A percentile compares a stretch with the other conserved stretches of the same genome.
Evolutionary conservation across 92 coral and sea anemone genomes (phyloP).

Genomic region (Porites rus): DNA sequence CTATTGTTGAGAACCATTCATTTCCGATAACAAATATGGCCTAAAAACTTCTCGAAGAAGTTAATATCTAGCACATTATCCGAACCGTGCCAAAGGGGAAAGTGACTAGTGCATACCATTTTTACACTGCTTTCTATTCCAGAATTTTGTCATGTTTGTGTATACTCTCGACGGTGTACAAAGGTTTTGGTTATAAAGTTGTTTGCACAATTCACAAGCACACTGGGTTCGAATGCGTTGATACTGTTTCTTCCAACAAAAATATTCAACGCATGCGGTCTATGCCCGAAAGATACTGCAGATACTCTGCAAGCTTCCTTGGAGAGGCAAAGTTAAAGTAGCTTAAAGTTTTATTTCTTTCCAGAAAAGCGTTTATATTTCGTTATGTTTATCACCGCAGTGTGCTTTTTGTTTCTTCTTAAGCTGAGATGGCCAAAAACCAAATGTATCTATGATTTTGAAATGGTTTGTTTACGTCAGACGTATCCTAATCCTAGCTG

Average conservation of each 20-base stretch:
- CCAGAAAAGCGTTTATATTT: constrained; percentile 68
- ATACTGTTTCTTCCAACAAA: constrained; percentile 57
- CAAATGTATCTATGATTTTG: no score
- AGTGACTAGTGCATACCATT: constrained; percentile 15
- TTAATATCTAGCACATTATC: not conserved
- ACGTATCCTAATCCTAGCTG: no score
- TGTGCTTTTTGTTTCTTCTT: no score
- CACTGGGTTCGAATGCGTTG: constrained; percentile 54
- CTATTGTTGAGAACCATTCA: no score
- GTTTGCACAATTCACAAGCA: constrained; percentile 77
- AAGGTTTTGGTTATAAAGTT: constrained; percentile 64
- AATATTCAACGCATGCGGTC: constrained; percentile 72
- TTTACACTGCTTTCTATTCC: constrained; percentile 56
- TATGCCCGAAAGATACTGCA: constrained; percentile 53
- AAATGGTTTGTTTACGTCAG: no score
- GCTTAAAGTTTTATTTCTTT: not conserved
- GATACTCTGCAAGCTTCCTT: constrained; percentile 59
- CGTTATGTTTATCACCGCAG: constrained; percentile 64
- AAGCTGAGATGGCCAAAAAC: no score
- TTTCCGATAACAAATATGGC: no score
- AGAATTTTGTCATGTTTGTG: constrained; percentile 49
- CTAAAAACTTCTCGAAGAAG: no score
- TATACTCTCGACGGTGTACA: constrained; percentile 54
- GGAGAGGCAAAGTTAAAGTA: constrained; percentile 65
- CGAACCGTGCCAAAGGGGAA: not conserved